phyloP scores from a whole-genome alignment of 2,797 vertebrate species.

The Phalloptychus januarius region DNA sequence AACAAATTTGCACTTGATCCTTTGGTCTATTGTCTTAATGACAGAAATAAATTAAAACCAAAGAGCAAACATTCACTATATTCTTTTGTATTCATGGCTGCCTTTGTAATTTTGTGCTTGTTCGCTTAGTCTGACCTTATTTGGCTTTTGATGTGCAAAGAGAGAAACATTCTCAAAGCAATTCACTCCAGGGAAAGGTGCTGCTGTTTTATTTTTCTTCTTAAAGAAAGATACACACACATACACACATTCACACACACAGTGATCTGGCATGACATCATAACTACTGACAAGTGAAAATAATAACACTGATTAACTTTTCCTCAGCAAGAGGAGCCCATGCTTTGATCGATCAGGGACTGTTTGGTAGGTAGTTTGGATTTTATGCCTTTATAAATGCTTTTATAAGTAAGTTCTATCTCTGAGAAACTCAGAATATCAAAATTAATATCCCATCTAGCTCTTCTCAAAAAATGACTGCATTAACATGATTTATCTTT shows the following conservation, averaged over 20 bases:
- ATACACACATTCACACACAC: not conserved
- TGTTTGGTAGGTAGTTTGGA: not conserved
- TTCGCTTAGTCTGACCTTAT: not conserved
- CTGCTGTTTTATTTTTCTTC: not conserved
- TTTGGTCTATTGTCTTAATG: not conserved
- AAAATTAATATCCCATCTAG: not conserved
- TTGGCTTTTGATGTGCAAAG: not conserved
- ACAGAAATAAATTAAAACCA: not conserved
- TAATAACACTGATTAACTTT: not conserved
- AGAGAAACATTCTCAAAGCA: not conserved
- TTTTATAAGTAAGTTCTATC: not conserved
- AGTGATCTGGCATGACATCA: not conserved
- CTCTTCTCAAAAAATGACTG: not conserved
- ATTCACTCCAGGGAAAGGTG: not conserved
- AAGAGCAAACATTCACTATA: not conserved
- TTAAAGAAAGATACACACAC: not conserved
- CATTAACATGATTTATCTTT: not conserved
- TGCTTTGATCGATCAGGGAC: not conserved
- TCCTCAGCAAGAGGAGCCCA: not conserved
- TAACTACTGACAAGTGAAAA: not conserved
- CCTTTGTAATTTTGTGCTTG: not conserved
- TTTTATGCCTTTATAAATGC: not conserved
- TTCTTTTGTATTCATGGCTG: not conserved
- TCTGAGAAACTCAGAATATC: too few relatives aligned
- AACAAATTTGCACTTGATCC: not conserved